A percentile compares a stretch with the other conserved stretches of the same genome.
phyloP scores from a whole-genome alignment of 2,797 vertebrate species.

The Chelidonichthys spinosus region DNA sequence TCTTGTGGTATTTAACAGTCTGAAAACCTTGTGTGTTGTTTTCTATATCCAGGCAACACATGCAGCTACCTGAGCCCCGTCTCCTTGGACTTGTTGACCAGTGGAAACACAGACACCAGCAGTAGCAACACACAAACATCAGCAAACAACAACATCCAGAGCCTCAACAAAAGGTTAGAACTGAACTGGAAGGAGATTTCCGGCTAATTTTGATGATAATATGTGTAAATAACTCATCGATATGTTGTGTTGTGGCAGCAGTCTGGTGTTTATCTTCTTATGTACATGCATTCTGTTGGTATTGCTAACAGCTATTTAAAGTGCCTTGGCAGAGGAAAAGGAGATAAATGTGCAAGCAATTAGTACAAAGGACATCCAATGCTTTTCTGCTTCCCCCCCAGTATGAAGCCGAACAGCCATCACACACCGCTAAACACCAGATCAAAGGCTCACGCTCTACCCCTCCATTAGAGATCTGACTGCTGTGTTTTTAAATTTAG shows the following conservation, averaged over 20 bases:
- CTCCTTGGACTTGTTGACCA: conserved; percentile 46
- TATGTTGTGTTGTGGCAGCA: conserved; percentile 27
- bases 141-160: conserved; percentile 38
- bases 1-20: not conserved
- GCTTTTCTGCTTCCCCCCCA: conserved; percentile 53
- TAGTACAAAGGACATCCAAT: conserved; percentile 68
- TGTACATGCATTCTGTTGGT: conserved; percentile 42
- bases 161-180: conserved; percentile 54
- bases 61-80: conserved; percentile 42
- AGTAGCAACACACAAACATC: conserved; percentile 37
- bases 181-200: not conserved
- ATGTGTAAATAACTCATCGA: not conserved
- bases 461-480: conserved; percentile 69
- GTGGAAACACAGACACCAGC: conserved; percentile 31
- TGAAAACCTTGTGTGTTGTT: conserved; percentile 21
- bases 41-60: conserved; percentile 44
- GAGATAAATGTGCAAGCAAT: conserved; percentile 75
- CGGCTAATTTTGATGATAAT: not conserved
- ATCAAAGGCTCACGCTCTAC: conserved; percentile 71
- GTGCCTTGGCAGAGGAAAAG: conserved; percentile 40
- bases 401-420: conserved; percentile 59
- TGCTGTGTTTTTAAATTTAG: conserved; percentile 70
- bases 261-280: conserved; percentile 36
- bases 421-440: conserved; percentile 65
- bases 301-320: conserved; percentile 37